Conservation (phyloP, 2,888 invertebrate genomes). For the Papilio demoleus region DNA sequence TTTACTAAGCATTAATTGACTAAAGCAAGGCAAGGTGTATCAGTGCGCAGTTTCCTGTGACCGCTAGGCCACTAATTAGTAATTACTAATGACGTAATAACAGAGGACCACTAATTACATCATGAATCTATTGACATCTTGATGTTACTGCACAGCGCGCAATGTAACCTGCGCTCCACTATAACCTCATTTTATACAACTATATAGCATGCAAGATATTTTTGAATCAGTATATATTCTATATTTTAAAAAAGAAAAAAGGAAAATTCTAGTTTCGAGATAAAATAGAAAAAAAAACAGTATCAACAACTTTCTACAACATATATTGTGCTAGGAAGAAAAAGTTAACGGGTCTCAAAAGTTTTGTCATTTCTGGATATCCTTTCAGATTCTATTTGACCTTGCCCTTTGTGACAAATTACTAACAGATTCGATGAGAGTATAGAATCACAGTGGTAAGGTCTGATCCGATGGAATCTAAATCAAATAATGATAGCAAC, state of each 20-base stretch:
- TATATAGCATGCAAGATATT: no score
- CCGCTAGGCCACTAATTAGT: slow-evolving; percentile 1
- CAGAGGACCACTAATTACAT: not conserved
- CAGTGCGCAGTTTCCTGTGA: not conserved
- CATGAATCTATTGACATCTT: not conserved
- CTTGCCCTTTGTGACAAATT: not conserved
- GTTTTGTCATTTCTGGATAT: not conserved
- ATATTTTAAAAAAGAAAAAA: no score
- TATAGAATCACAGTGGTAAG: not conserved
- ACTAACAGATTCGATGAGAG: not conserved
- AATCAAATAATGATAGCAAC: slow-evolving; percentile 29
- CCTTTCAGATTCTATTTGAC: not conserved
- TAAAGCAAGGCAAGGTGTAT: not conserved
- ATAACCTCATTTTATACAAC: not conserved
- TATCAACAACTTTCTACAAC: no score
- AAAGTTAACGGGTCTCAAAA: no score
- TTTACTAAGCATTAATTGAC: not conserved
- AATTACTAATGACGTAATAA: slow-evolving; percentile 9
- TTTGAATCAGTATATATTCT: no score
- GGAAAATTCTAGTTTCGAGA: no score
- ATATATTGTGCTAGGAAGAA: not conserved
- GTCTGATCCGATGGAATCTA: slow-evolving; percentile 17
- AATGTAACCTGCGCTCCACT: not conserved
- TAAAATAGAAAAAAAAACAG: no score
- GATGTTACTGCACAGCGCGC: not conserved